These are phyloP conservation scores for Serranus cabrilla DNA, from an alignment of 2,797 vertebrate species.

Conservation along the genomic window DNA sequence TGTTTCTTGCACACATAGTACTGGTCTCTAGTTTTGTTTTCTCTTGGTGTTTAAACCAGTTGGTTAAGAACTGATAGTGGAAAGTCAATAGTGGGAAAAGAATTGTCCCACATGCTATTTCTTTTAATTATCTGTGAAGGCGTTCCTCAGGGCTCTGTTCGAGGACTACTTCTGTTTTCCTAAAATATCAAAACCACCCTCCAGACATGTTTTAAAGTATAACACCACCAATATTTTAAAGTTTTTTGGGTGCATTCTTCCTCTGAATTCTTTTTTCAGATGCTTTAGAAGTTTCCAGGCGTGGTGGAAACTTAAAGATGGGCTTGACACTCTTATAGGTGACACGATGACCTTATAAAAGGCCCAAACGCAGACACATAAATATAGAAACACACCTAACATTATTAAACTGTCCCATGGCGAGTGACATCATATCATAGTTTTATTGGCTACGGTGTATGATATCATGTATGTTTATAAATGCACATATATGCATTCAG, in stretches of 20 bases:
- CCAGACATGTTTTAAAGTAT: no score
- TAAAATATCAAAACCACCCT: no score
- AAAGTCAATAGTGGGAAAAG: background rate
- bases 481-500: background rate
- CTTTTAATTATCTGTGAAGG: background rate
- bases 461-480: constrained; percentile 33
- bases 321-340: constrained; percentile 17
- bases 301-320: constrained; percentile 34
- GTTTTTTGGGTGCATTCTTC: background rate
- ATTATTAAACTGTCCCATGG: constrained; percentile 21
- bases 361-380: constrained; percentile 19
- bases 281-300: constrained; percentile 1
- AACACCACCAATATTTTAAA: background rate
- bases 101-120: no score
- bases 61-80: background rate
- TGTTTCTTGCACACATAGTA: background rate
- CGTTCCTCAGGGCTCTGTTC: constrained; percentile 1
- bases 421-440: background rate
- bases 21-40: background rate
- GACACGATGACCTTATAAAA: constrained; percentile 60
- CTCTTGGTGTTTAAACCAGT: background rate
- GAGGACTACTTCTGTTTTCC: background rate
- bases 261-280: background rate
- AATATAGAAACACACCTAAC: constrained; percentile 49
- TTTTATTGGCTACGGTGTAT: constrained; percentile 44